Base-by-base conservation (phyloP, 2,888 invertebrate species). In the Thera obeliscata region DNA sequence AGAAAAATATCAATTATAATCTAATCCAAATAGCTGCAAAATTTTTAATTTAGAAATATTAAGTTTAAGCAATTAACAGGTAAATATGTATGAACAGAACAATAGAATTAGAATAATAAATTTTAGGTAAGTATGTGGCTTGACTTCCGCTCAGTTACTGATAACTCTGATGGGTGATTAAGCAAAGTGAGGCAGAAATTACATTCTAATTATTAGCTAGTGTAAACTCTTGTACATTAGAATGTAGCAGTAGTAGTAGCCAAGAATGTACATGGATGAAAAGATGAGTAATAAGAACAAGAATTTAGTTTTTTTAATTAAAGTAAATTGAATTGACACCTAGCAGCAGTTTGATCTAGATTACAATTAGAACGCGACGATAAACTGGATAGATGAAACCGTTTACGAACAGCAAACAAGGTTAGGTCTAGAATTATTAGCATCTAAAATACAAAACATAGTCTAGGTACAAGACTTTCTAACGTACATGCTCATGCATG, bases 1-100 rank as follows among this genome's bases (percentile, higher is more conserved):
- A 87, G 87, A 87, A 74, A 76, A 85, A 78, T 49, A 61, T 22
- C 41, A 43, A 68, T 73, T 73, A 75, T 60, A 75, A 73, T 70
- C 70, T 69, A 70, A 63, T 69, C 63, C 67, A 64, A 76, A 74
- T 77, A 74, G 78, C 73, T 76, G 74, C 74, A 61, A 59, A 65
- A 52, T 8, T 2, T 33, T 22, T 8, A 33, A 52, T 52, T 9
- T 52, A 52, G 22, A 22, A 22, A 22, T 22, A 22, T 22, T 22
- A 22, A 22, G 22, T 22, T 22, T 22, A 22, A 22, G 22, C 22
- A 22, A 22, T 22, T 22, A 22, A 22, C 22, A 22, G 41, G 41
- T 41, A 41, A 41, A 41, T 41, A 4, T 38, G 41, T 41, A 41
- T 41, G 41, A 2, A 41, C 22, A 41, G 41, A 41, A 46, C 2